Base-by-base conservation (phyloP, 2,888 invertebrate genomes). In the Tipula lateralis region DNA sequence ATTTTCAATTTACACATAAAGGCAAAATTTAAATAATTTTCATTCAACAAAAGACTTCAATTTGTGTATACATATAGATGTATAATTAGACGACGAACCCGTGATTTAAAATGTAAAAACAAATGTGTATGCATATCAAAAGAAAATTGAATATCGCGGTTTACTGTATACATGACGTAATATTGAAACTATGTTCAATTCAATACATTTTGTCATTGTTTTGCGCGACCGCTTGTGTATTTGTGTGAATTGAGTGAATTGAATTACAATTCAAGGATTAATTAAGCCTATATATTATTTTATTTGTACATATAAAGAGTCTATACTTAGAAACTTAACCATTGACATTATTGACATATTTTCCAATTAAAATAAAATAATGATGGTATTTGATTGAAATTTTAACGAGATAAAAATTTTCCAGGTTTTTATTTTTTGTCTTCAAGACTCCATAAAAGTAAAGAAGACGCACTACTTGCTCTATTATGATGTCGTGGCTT, bases 331-430 rank as follows among this genome's bases (percentile, higher is more conserved):
- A 66, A 24, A 66, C 9, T 66, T 66, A 66, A 66, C 12, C 66
- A 66, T 66, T 66, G 66, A 66, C 66, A 66, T 66, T 66, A 24
- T 66, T 66, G 66, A 66, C 66, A 66, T 66, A 66, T 66, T 66
- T 66, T 66, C 66, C 66, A 66, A 66, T 66, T 66, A 66, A 66
- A 66, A 66, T 66, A 66, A 66, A 66, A 66, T 66, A 66, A 66
- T 66, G 66, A 66, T 24, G 66, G 24, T 66, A 66, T 66, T 66
- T 66, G 66, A 66, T 66, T 66, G 24, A 66, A 66, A 66, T 66
- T 66, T 66, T 66, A 66, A 66, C 24, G 66, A 24, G 66, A 12
- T 66, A 24, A 66, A 66, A 24, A 66, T 66, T 66, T 9, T 66
- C 44, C 0, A n/a, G 4, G 36, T 36, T 36, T 36, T 2, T 44